phyloP scores from a whole-genome alignment of 2,888 invertebrate species.

The Amblyteles armatorius region DNA sequence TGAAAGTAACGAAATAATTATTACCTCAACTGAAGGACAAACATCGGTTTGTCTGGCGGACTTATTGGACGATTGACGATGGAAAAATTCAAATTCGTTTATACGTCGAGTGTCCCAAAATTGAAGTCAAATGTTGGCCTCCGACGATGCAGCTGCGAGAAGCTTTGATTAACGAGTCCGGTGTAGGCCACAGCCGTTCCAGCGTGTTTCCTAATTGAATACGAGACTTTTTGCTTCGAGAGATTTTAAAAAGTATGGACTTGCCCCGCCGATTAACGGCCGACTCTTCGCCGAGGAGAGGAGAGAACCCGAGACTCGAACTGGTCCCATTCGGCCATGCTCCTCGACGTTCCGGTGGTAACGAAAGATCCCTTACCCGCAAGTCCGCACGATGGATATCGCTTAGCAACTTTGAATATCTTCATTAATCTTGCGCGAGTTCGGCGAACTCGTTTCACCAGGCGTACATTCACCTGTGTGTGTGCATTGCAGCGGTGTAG shows the following conservation, averaged over 20 bases:
- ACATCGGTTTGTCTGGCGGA: neutral
- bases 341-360: slow-evolving; percentile 34
- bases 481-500: neutral
- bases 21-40: neutral
- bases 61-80: neutral
- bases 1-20: neutral
- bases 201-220: slow-evolving; percentile 49
- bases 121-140: slow-evolving; percentile 18
- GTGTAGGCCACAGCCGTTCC: slow-evolving; percentile 3
- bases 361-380: slow-evolving; percentile 46
- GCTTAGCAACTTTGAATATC: slow-evolving; percentile 70
- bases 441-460: slow-evolving; percentile 67
- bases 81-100: neutral
- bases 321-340: slow-evolving; percentile 53
- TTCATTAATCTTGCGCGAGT: slow-evolving; percentile 69
- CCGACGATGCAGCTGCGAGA: slow-evolving; percentile 27
- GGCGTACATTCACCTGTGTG: slow-evolving; percentile 34
- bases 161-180: slow-evolving; percentile 51
- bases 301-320: slow-evolving; percentile 28
- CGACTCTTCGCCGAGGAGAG: slow-evolving; percentile 1
- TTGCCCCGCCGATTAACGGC: slow-evolving; percentile 41
- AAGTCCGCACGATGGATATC: slow-evolving; percentile 62
- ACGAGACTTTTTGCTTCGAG: slow-evolving; percentile 25
- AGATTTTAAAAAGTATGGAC: slow-evolving; percentile 37
- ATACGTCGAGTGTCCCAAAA: slow-evolving; percentile 8